A percentile compares a stretch with the other conserved stretches of the same genome.
These are phyloP conservation scores for Pterobdella sp. DNA, from an alignment of 2,888 invertebrate species.

Conservation along the genomic window DNA sequence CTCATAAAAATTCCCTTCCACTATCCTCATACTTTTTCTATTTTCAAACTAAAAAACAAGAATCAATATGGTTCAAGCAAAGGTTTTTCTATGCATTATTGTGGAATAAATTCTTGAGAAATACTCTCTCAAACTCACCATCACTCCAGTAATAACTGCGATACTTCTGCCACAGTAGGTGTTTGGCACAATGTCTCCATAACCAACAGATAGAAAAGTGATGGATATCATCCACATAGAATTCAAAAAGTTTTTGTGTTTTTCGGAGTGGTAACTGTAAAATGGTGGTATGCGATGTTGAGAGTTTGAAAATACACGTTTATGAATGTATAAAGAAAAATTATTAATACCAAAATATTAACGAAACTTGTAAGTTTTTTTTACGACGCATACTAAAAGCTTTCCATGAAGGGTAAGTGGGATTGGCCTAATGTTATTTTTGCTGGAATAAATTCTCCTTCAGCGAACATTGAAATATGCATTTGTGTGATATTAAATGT, in stretches of 20 bases:
- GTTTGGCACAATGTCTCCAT: constrained; percentile 97
- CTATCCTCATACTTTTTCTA: too few relatives aligned
- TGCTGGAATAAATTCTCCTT: not conserved
- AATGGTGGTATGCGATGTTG: not conserved
- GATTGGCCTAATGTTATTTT: not conserved
- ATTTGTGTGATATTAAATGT: too few relatives aligned
- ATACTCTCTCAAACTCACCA: constrained; percentile 63
- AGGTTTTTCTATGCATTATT: too few relatives aligned
- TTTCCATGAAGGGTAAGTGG: not conserved
- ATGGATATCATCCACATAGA: constrained; percentile 99
- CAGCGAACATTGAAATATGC: too few relatives aligned
- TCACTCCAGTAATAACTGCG: constrained; percentile 96
- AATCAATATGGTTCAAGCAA: too few relatives aligned
- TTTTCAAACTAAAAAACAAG: too few relatives aligned
- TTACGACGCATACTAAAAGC: not conserved
- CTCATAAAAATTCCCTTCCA: too few relatives aligned
- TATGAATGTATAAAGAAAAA: not conserved
- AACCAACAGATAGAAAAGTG: constrained; percentile 99
- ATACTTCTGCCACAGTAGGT: constrained; percentile 99
- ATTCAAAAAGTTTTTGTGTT: constrained; percentile 90
- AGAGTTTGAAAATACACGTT: not conserved
- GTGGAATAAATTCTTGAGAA: too few relatives aligned
- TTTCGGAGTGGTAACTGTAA: constrained; percentile 88
- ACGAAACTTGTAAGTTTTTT: too few relatives aligned
- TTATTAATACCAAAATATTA: not conserved